Evolutionary conservation across 2,113 vertebrate genomes (phyloP), one percentile per base, ranked within the genome.

Genomic region (Isurus oxyrinchus): DNA sequence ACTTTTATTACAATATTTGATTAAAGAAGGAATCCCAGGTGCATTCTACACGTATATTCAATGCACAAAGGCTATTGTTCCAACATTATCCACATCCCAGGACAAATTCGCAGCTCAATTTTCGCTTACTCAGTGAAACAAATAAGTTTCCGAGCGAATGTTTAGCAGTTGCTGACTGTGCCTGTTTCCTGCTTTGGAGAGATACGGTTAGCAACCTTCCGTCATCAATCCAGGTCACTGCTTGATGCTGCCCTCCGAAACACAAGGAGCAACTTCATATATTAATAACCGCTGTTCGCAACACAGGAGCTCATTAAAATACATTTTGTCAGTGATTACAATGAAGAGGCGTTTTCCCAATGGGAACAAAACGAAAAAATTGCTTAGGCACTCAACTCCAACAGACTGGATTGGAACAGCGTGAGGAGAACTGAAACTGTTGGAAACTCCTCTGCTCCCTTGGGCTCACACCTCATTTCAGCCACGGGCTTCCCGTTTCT

Each of bases 1-100:
- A 94, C 59, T 63, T 94, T 94, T 94, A 94, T 94, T 94, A 94
- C 90, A 94, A 94, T 94, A 94, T 94, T 94, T 94, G 90, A 94
- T 94, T 94, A 94, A 94, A 63, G 90, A 35, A 63, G n/a, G 35
- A 63, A 66, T 66, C 90, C 59, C 59, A 23, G 35, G 31, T 94
- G 59, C 14, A 40, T 63, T 94, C 59, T 63, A 0, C 35, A 21
- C 35, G 63, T n/a, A 23, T 94, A 40, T n/a, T 40, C 90, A 94
- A 94, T 63, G 11, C 59, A 44, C 90, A 94, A 23, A 94, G 59
- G 90, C 59, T n/a, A 63, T 94, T 94, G 57, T 63, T 63, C 90
- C 90, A 66, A 63, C 59, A 94, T 21, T 49, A 94, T 94, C 90
- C 21, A 40, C 90, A 93, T 93, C 57, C 90, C 90, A 63, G 59